phyloP scores from a whole-genome alignment of 2,113 vertebrate species.

The Chrysemys picta region DNA sequence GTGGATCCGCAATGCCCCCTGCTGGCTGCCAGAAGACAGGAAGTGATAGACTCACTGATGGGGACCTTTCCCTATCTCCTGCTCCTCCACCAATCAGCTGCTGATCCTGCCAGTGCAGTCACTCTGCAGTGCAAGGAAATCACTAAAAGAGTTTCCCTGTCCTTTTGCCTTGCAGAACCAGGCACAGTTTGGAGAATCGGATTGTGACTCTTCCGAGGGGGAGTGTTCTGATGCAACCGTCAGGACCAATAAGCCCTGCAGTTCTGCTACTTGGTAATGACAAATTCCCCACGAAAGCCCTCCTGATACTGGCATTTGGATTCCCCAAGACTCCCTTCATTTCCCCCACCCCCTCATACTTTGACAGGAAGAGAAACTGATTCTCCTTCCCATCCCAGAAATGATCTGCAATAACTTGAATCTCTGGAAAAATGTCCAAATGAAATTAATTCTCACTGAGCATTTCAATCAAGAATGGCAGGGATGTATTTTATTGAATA shows the following conservation, averaged over 20 bases:
- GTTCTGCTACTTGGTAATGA: constrained; percentile 94
- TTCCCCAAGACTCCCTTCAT: constrained; percentile 64
- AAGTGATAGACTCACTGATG: not conserved
- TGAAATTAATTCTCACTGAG: constrained; percentile 83
- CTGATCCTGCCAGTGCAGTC: not conserved
- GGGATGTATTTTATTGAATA: constrained; percentile 95
- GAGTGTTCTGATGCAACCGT: constrained; percentile 97
- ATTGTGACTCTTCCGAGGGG: constrained; percentile 95
- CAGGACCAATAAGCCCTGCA: constrained; percentile 92
- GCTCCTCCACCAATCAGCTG: not conserved
- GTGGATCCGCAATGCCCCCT: not conserved
- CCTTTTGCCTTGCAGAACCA: constrained; percentile 86
- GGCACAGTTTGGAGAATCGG: constrained; percentile 91
- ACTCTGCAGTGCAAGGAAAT: not conserved
- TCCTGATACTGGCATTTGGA: constrained; percentile 64
- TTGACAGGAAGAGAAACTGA: constrained; percentile 71
- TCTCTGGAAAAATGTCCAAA: constrained; percentile 82
- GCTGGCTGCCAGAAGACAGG: not conserved
- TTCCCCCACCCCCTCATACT: constrained; percentile 65
- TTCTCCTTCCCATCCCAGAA: constrained; percentile 76
- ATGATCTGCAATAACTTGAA: constrained; percentile 86
- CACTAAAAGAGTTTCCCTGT: not conserved
- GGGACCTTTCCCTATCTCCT: not conserved
- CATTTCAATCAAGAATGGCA: constrained; percentile 94
- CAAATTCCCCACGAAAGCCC: constrained; percentile 41